phyloP scores from a whole-genome alignment of 2,113 vertebrate genomes.

The Urocynchramus pylzowi region DNA sequence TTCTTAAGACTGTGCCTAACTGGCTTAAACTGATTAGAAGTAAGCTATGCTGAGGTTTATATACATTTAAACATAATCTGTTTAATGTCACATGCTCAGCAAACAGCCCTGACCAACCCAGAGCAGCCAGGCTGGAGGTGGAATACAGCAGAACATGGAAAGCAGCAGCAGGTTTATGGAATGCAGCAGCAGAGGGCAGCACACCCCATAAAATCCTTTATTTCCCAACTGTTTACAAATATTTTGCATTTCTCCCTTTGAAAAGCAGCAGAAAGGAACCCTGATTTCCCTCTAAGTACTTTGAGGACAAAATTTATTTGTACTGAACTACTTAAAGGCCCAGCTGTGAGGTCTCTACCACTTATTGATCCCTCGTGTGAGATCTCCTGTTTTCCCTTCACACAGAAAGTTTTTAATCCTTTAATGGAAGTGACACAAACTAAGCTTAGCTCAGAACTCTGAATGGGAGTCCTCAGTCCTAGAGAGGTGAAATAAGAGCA shows the following conservation, averaged over 20 bases:
- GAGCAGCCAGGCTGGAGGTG: too few relatives aligned
- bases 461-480: not conserved
- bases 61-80: not conserved
- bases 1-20: constrained; percentile 3
- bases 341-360: not conserved
- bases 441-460: not conserved
- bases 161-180: not conserved
- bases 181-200: constrained; percentile 62
- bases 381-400: not conserved
- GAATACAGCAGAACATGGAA: not conserved
- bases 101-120: not conserved
- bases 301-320: not conserved
- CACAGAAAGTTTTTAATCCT: not conserved
- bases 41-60: not conserved
- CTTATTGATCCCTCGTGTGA: not conserved
- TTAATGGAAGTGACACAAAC: not conserved
- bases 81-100: not conserved
- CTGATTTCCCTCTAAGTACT: not conserved
- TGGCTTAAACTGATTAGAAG: constrained; percentile 19
- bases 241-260: not conserved
- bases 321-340: not conserved
- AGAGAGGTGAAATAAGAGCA: not conserved
- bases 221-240: not conserved
- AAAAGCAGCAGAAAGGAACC: not conserved
- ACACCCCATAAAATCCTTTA: not conserved